Evolutionary conservation across 2,888 invertebrate genomes (phyloP), one percentile per base, ranked within the genome.

Genomic region (Habrosyne pyritoides): DNA sequence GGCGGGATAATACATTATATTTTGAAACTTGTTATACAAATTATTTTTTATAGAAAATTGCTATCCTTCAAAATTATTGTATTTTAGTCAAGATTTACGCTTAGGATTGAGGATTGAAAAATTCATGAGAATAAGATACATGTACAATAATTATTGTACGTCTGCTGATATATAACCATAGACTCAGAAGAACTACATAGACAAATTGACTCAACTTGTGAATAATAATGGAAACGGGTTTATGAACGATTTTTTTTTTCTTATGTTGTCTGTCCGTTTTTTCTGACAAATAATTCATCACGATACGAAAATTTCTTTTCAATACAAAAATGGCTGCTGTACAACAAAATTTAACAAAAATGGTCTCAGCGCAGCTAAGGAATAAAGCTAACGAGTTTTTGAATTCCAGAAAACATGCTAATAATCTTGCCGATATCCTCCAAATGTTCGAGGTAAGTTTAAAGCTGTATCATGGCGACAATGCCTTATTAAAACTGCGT

Each of bases 381-480:
- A 89, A 88, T 69, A 95, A 95, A 81, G 96, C 95, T 49, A 95
- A 95, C 70, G 95, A 95, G 74, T 95, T 96, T 85, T 87, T 96
- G 53, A 93, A 94, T 68, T 94, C 94, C 28, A 91, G 93, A 65
- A 94, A 94, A 84, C 86, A 95, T 87, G 93, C 94, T 10, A 94
- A 95, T 74, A 94, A 94, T 79, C 91, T 96, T 66, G 90, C 94
- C 53, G 95, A 95, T 75, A 95, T 96, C 64, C 88, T 96, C 60
- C 92, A 93, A 69, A 93, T 95, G 91, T 95, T 96, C 79, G 94
- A 95, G 88, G 95, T 95, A 67, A 71, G 70, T 56, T 55, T 30
- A 28, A 24, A 26, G 47, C 22, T 18, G 18, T 52, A 53, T 54
- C 48, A 59, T 50, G 18, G 63, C 55, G 21, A 49, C 49, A 55